These are phyloP conservation scores for Trissolcus brochymenae DNA, from an alignment of 2,888 invertebrate genomes.

Conservation along the genomic window DNA sequence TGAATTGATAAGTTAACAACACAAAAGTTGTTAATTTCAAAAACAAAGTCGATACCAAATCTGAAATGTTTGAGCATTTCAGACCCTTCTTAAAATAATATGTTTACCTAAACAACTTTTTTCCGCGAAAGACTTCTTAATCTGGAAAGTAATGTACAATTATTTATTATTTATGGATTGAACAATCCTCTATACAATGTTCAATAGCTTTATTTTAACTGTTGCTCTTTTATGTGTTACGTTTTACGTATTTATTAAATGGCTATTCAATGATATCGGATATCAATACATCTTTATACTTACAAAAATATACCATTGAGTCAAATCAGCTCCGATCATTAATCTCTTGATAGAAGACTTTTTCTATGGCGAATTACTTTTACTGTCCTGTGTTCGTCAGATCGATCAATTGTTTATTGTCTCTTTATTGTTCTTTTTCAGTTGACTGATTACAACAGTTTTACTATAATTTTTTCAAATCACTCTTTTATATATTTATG, in stretches of 20 bases:
- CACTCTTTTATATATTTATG: neutral
- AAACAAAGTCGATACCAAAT: constrained; percentile 59
- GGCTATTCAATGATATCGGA: constrained; percentile 26
- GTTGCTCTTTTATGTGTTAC: constrained; percentile 21
- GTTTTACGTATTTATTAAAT: constrained; percentile 33
- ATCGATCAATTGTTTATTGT: neutral
- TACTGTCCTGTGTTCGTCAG: constrained; percentile 14
- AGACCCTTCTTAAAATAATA: constrained; percentile 16
- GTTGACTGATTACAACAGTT: too few relatives aligned
- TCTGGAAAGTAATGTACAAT: constrained; percentile 30
- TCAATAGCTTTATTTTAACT: constrained; percentile 2
- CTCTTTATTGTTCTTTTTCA: neutral
- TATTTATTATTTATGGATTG: constrained; percentile 6
- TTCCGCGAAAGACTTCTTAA: constrained; percentile 23
- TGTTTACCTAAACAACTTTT: constrained; percentile 22
- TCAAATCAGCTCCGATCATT: constrained; percentile 16
- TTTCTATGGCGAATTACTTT: constrained; percentile 10
- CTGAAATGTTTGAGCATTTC: constrained; percentile 68
- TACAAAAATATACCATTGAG: constrained; percentile 46
- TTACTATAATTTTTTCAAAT: neutral
- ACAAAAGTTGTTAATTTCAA: neutral
- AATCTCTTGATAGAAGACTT: constrained; percentile 4
- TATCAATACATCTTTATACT: constrained; percentile 29
- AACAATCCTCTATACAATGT: constrained; percentile 17
- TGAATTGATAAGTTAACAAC: neutral